These are phyloP conservation scores for Lates calcarifer DNA, from an alignment of 2,113 vertebrate genomes.

Conservation along the genomic window DNA sequence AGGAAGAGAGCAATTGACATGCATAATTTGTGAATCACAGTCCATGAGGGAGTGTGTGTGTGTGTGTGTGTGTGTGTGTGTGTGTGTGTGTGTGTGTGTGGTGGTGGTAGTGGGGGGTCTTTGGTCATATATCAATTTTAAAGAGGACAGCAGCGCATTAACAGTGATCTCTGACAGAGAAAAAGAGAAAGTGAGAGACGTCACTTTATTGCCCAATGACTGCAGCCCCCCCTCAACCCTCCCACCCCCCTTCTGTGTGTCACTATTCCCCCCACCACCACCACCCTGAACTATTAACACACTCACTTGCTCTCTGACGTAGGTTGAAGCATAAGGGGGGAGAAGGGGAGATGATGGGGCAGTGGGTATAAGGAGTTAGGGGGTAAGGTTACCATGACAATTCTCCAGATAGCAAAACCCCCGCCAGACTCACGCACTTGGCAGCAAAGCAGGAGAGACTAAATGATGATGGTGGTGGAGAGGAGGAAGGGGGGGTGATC, in stretches of 20 bases:
- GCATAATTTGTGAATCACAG: slow-evolving; percentile 71
- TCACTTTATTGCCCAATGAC: slow-evolving; percentile 83
- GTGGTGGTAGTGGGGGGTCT: slow-evolving; percentile 40
- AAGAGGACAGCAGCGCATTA: slow-evolving; percentile 41
- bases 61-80: too few relatives aligned
- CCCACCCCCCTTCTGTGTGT: slow-evolving; percentile 76
- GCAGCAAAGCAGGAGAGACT: slow-evolving; percentile 46
- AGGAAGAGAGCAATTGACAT: slow-evolving; percentile 72
- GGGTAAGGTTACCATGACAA: slow-evolving; percentile 59
- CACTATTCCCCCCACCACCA: slow-evolving; percentile 70
- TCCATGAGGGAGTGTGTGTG: slow-evolving; percentile 30
- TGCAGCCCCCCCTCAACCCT: slow-evolving; percentile 72
- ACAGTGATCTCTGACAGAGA: slow-evolving; percentile 60
- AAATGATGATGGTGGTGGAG: slow-evolving; percentile 52
- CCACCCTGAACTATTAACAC: slow-evolving; percentile 70
- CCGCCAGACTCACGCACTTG: slow-evolving; percentile 26
- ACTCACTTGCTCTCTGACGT: slow-evolving; percentile 85
- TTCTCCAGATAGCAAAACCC: slow-evolving; percentile 55
- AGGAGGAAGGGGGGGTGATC: slow-evolving; percentile 50
- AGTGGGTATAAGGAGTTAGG: slow-evolving; percentile 39
- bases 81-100: too few relatives aligned
- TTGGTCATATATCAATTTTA: slow-evolving; percentile 59
- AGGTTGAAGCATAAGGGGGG: slow-evolving; percentile 60
- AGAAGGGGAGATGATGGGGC: slow-evolving; percentile 2
- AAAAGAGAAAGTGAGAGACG: slow-evolving; percentile 76